Percentiles rank a stretch among this genome's conserved stretches.
These are phyloP conservation scores for Carabus problematicus DNA, from an alignment of 2,888 invertebrate genomes.

Conservation along the genomic window DNA sequence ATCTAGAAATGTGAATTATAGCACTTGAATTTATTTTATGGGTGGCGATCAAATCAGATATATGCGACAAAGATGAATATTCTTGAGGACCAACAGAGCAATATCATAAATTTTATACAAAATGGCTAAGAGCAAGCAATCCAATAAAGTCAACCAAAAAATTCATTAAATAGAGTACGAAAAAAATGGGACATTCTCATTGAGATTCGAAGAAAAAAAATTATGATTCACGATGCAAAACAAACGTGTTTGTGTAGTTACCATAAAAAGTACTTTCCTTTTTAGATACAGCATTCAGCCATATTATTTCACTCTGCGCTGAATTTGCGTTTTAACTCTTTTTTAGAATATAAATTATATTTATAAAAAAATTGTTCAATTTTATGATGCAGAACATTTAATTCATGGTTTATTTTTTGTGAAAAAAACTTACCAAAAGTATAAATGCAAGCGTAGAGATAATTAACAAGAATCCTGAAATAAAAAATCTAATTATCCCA, in stretches of 20 bases:
- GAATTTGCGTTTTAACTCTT: not conserved
- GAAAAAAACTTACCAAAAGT: not conserved
- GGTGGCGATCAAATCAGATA: no score
- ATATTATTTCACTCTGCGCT: not conserved
- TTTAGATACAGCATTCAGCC: no score
- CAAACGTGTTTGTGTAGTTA: conserved; percentile 17
- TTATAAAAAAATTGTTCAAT: conserved; percentile 3
- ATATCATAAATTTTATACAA: no score
- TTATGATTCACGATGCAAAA: conserved; percentile 34
- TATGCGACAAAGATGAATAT: no score
- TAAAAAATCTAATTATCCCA: conserved; percentile 12
- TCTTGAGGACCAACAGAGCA: no score
- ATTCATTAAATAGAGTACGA: conserved; percentile 40
- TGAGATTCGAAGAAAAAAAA: conserved; percentile 20
- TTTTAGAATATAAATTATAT: not conserved
- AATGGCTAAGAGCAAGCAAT: conserved; percentile 5
- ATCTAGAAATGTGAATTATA: no score
- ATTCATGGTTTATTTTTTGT: no score
- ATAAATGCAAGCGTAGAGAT: not conserved
- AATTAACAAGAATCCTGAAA: not conserved
- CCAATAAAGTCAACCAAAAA: conserved; percentile 26
- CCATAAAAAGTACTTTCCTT: conserved; percentile 1
- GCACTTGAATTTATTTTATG: no score
- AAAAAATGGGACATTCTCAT: conserved; percentile 25
- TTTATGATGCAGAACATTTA: no score